phyloP scores from a whole-genome alignment of 2,797 vertebrate genomes.

The Triplophysa yarkandensis region DNA sequence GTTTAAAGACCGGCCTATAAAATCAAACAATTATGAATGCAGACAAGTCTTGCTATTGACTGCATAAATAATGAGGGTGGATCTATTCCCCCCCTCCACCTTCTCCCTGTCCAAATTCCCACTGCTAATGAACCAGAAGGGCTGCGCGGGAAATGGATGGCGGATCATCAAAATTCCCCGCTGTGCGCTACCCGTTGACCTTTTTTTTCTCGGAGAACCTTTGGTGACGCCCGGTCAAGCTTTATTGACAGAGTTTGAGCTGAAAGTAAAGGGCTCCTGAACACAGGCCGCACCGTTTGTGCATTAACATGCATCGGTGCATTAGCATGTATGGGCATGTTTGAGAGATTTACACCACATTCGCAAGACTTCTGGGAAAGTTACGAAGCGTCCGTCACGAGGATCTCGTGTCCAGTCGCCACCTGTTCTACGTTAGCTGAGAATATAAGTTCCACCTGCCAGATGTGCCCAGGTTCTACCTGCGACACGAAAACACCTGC shows the following conservation, averaged over 20 bases:
- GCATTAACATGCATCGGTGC: conserved; percentile 51
- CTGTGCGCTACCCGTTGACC: conserved; percentile 83
- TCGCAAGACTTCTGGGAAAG: background rate
- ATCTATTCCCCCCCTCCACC: conserved; percentile 55
- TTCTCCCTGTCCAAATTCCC: conserved; percentile 78
- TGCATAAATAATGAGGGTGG: conserved; percentile 91
- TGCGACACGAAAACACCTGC: conserved; percentile 58
- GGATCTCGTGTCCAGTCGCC: conserved; percentile 26
- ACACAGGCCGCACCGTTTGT: conserved; percentile 39
- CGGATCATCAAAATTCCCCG: conserved; percentile 86
- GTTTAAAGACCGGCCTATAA: conserved; percentile 95
- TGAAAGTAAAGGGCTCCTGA: conserved; percentile 67
- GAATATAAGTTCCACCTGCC: conserved; percentile 45
- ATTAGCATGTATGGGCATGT: conserved; percentile 54
- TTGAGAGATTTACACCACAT: conserved; percentile 13
- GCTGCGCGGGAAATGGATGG: conserved; percentile 85
- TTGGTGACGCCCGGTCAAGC: conserved; percentile 81
- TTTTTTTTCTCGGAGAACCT: conserved; percentile 73
- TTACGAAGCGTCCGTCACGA: background rate
- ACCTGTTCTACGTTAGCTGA: conserved; percentile 16
- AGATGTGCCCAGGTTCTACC: conserved; percentile 51
- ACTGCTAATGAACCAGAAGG: conserved; percentile 88
- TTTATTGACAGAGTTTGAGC: conserved; percentile 77
- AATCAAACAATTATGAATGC: conserved; percentile 99
- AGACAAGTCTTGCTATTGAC: conserved; percentile 92